These are phyloP conservation scores for Trypoxylon attenuatum DNA, from an alignment of 2,888 invertebrate genomes.

Conservation along the genomic window DNA sequence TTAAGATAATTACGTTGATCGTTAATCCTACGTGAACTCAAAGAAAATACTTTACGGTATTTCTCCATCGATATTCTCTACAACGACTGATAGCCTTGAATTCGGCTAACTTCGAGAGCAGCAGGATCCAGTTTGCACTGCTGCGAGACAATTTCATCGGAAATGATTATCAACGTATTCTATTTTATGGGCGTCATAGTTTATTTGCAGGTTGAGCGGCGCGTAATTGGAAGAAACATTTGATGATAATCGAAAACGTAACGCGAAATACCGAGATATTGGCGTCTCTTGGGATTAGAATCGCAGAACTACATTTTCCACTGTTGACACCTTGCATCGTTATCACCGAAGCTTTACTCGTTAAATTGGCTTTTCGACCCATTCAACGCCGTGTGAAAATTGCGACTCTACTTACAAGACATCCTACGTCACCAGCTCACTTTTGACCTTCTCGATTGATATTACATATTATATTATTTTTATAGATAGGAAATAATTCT, in stretches of 20 bases:
- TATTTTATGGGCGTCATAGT: conserved; percentile 11
- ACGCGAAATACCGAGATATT: conserved; percentile 3
- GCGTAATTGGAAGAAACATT: background rate
- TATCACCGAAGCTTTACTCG: no score
- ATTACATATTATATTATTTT: no score
- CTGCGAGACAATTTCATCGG: conserved; percentile 2
- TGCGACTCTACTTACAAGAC: no score
- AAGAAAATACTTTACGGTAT: conserved; percentile 28
- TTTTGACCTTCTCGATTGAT: no score
- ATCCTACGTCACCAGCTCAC: no score
- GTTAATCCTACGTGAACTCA: conserved; percentile 41
- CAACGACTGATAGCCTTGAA: conserved; percentile 12
- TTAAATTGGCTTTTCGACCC: no score
- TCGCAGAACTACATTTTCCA: background rate
- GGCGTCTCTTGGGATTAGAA: background rate
- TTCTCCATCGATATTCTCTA: conserved; percentile 6
- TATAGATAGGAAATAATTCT: no score
- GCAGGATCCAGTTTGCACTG: conserved; percentile 20
- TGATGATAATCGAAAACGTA: conserved; percentile 6
- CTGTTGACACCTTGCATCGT: no score
- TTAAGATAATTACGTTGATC: conserved; percentile 44
- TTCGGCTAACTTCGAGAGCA: conserved; percentile 16
- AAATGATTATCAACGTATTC: conserved; percentile 20
- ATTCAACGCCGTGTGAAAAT: no score
- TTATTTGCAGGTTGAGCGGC: background rate